Percentiles rank a stretch among this genome's conserved stretches.
These are phyloP conservation scores for Drosophila sulfurigaster DNA, from an alignment of 1,140 invertebrate genomes.

Conservation along the genomic window DNA sequence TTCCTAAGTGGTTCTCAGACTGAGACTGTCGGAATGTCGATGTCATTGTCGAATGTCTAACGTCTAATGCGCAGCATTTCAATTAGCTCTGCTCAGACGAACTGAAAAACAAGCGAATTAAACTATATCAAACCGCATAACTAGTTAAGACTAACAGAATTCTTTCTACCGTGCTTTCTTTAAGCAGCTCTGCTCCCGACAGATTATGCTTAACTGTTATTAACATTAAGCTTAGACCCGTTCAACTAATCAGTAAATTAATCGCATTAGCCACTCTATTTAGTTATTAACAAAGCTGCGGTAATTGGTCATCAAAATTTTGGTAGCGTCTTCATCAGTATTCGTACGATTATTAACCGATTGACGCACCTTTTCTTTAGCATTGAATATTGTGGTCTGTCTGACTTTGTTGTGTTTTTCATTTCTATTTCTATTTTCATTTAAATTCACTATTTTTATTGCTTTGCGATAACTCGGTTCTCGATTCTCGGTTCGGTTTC, in stretches of 20 bases:
- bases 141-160: not conserved
- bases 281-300: no score
- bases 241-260: no score
- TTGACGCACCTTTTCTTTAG: conserved; percentile 22
- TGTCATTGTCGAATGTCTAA: conserved; percentile 31
- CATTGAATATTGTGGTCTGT: conserved; percentile 29
- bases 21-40: conserved; percentile 8
- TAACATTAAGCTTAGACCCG: no score
- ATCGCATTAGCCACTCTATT: no score
- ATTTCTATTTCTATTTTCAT: conserved; percentile 63
- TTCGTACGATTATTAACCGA: conserved; percentile 3
- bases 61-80: conserved; percentile 55
- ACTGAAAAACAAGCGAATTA: conserved; percentile 47
- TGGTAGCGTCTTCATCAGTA: no score
- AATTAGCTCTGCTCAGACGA: conserved; percentile 38
- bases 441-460: conserved; percentile 56
- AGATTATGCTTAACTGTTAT: no score
- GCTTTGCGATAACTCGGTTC: conserved; percentile 52
- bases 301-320: no score
- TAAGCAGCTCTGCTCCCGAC: no score
- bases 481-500: not conserved
- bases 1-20: conserved; percentile 51
- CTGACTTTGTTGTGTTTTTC: conserved; percentile 61
- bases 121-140: conserved; percentile 39
- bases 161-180: no score